Percentiles rank a stretch among this genome's conserved stretches.
phyloP scores from a whole-genome alignment of 2,888 invertebrate species.

The Scaptomyza flava region DNA sequence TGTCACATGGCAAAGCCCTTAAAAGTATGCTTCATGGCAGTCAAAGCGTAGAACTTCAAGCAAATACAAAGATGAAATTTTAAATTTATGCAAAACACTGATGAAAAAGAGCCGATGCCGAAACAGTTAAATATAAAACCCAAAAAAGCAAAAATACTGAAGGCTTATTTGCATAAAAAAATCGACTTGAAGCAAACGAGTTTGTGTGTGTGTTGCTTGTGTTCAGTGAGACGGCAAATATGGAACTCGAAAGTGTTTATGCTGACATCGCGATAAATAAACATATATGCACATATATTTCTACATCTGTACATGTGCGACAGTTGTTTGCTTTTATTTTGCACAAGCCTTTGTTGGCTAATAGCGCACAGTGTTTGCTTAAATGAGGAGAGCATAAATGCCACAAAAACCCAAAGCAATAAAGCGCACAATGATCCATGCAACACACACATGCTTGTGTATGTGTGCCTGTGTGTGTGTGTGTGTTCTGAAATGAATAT shows the following conservation, averaged over 20 bases:
- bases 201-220: slow-evolving; percentile 4
- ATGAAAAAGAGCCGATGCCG: slow-evolving; percentile 30
- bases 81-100: slow-evolving; percentile 72
- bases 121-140: slow-evolving; percentile 17
- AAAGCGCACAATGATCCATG: slow-evolving; percentile 48
- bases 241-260: slow-evolving; percentile 72
- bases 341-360: slow-evolving; percentile 66
- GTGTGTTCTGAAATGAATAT: slow-evolving; percentile 4
- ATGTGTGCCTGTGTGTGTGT: slow-evolving; percentile 1
- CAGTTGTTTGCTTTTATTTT: slow-evolving; percentile 61
- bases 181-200: slow-evolving; percentile 63
- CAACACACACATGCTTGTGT: background rate
- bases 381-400: slow-evolving; percentile 55
- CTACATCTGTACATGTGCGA: slow-evolving; percentile 45
- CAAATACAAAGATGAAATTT: slow-evolving; percentile 65
- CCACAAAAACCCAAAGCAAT: slow-evolving; percentile 45
- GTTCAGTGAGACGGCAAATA: slow-evolving; percentile 70
- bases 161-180: slow-evolving; percentile 76
- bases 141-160: slow-evolving; percentile 40
- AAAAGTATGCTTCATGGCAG: slow-evolving; percentile 58
- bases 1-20: slow-evolving; percentile 60
- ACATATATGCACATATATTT: slow-evolving; percentile 3
- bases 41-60: slow-evolving; percentile 51
- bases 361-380: slow-evolving; percentile 62
- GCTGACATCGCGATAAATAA: slow-evolving; percentile 74